Percentiles rank a stretch among this genome's conserved stretches.
phyloP scores from a whole-genome alignment of 2,113 vertebrate genomes.

The Corythoichthys intestinalis region DNA sequence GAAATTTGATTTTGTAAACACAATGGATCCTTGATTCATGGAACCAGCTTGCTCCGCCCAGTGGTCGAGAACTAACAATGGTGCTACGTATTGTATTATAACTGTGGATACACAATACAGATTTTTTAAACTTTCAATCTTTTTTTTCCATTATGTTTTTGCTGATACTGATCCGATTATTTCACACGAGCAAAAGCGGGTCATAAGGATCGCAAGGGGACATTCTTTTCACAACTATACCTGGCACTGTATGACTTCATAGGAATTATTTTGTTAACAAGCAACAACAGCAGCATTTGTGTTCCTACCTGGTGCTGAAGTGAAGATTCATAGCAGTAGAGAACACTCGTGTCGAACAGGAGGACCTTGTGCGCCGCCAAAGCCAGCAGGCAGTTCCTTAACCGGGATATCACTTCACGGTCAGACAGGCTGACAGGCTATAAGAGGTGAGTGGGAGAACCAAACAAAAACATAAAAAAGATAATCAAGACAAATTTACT shows the following conservation, averaged over 20 bases:
- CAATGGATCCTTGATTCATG: not conserved
- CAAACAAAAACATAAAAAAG: constrained; percentile 2
- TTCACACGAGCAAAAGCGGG: no score
- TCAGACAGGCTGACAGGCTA: constrained; percentile 84
- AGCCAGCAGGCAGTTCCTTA: constrained; percentile 89
- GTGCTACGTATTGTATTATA: no score
- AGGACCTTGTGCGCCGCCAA: constrained; percentile 83
- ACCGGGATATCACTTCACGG: constrained; percentile 91
- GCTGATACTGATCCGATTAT: no score
- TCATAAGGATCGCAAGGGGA: no score
- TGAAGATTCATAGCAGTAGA: constrained; percentile 94
- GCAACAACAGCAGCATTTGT: not conserved
- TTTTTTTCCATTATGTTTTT: no score
- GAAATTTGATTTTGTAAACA: not conserved
- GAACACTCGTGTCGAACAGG: constrained; percentile 91
- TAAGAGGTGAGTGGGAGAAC: not conserved
- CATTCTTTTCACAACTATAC: no score
- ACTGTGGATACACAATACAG: no score
- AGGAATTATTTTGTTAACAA: not conserved
- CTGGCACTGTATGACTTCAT: no score
- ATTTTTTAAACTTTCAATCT: no score
- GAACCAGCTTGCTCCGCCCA: no score
- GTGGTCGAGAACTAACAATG: no score
- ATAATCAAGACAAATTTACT: not conserved
- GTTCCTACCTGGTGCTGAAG: constrained; percentile 82